These are phyloP conservation scores for Papilio polytes DNA, from an alignment of 1,140 invertebrate genomes.

Conservation along the genomic window DNA sequence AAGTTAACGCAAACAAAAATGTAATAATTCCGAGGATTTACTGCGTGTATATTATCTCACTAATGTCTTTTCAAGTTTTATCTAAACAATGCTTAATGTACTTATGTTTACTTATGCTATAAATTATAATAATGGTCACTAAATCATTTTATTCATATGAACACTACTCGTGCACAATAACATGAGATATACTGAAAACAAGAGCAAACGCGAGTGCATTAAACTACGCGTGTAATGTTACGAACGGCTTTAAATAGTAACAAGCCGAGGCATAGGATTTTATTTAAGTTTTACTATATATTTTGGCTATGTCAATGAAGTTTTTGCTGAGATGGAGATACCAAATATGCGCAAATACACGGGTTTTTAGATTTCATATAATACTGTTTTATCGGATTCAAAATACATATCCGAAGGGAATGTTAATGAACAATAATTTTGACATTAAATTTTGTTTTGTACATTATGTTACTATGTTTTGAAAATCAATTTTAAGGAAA, in stretches of 20 bases:
- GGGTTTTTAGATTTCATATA: neutral
- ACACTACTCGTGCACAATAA: neutral
- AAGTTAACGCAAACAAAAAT: neutral
- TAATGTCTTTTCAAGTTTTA: constrained; percentile 74
- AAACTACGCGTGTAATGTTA: neutral
- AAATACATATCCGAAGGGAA: constrained; percentile 21
- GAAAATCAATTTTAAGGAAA: neutral
- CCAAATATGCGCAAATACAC: neutral
- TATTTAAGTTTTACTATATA: neutral
- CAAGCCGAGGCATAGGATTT: neutral
- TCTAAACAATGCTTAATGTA: constrained; percentile 36
- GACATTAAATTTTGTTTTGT: neutral
- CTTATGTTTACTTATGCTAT: constrained; percentile 36
- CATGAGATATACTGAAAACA: neutral
- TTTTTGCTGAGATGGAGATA: neutral
- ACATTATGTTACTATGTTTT: neutral
- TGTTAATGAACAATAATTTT: neutral
- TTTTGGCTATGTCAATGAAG: neutral
- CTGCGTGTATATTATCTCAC: constrained; percentile 60
- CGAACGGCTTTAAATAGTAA: neutral
- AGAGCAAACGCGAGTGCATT: neutral
- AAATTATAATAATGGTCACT: constrained; percentile 1
- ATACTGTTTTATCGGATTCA: neutral
- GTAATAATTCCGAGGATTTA: neutral
- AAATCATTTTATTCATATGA: neutral